These are phyloP conservation scores for Agonopterix heracliana DNA, from an alignment of 2,888 invertebrate genomes.

Conservation along the genomic window DNA sequence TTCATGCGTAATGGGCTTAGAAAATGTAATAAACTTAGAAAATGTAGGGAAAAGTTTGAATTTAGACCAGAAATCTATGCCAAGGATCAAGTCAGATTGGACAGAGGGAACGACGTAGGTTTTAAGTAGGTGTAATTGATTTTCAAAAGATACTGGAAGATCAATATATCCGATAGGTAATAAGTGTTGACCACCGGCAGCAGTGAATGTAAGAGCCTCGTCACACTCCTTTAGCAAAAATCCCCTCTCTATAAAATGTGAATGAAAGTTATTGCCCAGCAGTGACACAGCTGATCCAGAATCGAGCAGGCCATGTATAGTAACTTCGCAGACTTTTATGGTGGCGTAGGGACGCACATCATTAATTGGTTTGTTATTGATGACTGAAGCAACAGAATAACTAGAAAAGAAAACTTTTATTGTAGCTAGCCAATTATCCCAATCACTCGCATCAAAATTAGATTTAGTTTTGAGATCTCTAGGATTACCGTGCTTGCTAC, in stretches of 20 bases:
- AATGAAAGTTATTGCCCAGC: slow-evolving; percentile 15
- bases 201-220: neutral
- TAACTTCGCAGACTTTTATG: slow-evolving; percentile 2
- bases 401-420: slow-evolving; percentile 8
- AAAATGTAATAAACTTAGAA: slow-evolving; percentile 11
- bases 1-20: neutral
- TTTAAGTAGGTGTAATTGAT: slow-evolving; percentile 2
- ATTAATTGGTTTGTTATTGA: slow-evolving; percentile 2
- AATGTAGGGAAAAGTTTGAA: too few species aligned
- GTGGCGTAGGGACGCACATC: slow-evolving; percentile 15
- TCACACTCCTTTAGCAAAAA: neutral
- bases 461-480: neutral
- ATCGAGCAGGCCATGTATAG: slow-evolving; percentile 14
- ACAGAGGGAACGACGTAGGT: slow-evolving; percentile 12
- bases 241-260: neutral
- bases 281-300: slow-evolving; percentile 18
- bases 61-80: slow-evolving; percentile 16
- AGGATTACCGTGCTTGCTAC: too few species aligned
- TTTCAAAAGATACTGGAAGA: slow-evolving; percentile 9
- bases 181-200: slow-evolving; percentile 9
- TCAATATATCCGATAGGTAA: slow-evolving; percentile 4
- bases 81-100: slow-evolving; percentile 10
- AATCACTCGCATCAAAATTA: slow-evolving; percentile 8
- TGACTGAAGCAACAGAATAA: slow-evolving; percentile 14
- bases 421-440: slow-evolving; percentile 11